Conservation (phyloP, 2,797 vertebrate species). For the Sebastes minor region DNA sequence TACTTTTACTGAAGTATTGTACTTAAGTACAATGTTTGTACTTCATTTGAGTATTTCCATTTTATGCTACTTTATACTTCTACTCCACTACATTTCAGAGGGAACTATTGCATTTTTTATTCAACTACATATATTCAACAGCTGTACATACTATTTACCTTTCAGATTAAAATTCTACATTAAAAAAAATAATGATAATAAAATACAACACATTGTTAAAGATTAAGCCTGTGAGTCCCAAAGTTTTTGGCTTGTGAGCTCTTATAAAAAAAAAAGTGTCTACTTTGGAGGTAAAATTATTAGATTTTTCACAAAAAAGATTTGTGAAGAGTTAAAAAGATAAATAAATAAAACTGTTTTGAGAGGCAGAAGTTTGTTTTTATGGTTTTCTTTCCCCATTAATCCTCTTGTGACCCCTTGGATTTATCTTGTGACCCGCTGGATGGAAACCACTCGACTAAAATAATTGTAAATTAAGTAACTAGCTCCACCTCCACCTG, state of each 20-base stretch:
- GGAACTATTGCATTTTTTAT: background rate
- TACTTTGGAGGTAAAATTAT: background rate
- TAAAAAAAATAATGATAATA: background rate
- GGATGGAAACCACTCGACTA: background rate
- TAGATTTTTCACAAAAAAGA: background rate
- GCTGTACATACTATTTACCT: background rate
- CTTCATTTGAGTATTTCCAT: background rate
- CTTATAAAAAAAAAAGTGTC: background rate
- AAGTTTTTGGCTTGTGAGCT: background rate
- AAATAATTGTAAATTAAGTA: background rate
- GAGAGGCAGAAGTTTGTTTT: no score
- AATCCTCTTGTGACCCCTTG: no score
- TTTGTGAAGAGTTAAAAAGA: no score
- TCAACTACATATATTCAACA: background rate
- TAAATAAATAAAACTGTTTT: no score
- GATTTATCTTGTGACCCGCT: no score
- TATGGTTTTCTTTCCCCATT: no score
- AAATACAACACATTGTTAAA: background rate
- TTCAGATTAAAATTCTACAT: background rate
- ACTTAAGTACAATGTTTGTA: background rate
- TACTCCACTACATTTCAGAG: background rate
- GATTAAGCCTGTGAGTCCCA: background rate
- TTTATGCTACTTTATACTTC: background rate
- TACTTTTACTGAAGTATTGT: background rate
- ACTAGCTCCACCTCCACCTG: background rate